Percentiles rank a stretch among this genome's conserved stretches.
These are phyloP conservation scores for Neosilurus mollespiculum DNA, from an alignment of 2,797 vertebrate species.

Conservation along the genomic window DNA sequence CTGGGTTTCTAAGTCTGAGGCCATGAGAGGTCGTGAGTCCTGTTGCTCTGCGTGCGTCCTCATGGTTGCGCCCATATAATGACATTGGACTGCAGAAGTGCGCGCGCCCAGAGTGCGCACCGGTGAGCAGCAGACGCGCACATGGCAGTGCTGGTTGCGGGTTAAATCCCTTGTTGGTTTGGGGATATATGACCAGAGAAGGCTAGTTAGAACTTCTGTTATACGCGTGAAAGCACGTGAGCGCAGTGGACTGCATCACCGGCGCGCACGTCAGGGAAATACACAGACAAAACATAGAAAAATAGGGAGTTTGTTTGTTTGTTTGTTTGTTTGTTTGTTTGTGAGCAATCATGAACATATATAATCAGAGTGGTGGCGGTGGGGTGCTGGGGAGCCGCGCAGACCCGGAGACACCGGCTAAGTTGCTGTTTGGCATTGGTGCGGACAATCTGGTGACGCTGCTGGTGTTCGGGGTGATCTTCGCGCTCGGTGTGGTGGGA, in stretches of 20 bases:
- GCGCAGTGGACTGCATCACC: not conserved
- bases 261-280: not conserved
- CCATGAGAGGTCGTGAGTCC: conserved; percentile 4
- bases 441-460: conserved; percentile 89
- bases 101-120: conserved; percentile 28
- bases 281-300: not conserved
- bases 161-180: not conserved
- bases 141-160: not conserved
- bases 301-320: not conserved
- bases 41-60: conserved; percentile 4
- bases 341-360: conserved; percentile 15
- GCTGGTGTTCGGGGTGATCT: conserved; percentile 89
- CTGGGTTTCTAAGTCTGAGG: not conserved
- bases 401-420: conserved; percentile 60
- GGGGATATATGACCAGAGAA: not conserved
- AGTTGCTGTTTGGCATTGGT: conserved; percentile 82
- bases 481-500: conserved; percentile 88
- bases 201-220: not conserved
- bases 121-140: not conserved
- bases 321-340: not conserved
- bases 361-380: conserved; percentile 35
- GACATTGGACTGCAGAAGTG: conserved; percentile 28
- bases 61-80: conserved; percentile 37
- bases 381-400: conserved; percentile 15
- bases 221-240: conserved; percentile 1